Conservation (phyloP, 2,888 invertebrate species). For the Trichacis sp. region DNA sequence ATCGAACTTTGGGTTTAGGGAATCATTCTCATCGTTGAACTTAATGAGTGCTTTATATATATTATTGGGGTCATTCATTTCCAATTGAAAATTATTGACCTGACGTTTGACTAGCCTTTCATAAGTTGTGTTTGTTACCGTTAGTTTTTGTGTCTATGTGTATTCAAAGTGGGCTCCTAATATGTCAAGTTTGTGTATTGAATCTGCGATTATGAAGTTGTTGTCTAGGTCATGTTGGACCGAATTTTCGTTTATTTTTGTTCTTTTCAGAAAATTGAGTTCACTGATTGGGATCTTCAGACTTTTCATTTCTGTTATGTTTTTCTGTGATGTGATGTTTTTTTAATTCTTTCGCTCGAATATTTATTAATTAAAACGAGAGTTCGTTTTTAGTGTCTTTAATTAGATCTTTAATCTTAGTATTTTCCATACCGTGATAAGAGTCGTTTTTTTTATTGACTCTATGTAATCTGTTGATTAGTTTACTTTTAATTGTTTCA, state of each 20-base stretch:
- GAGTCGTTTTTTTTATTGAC: too few species aligned
- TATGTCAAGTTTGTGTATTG: constrained; percentile 11
- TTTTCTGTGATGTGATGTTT: constrained; percentile 5
- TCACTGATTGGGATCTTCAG: too few species aligned
- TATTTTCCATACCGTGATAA: too few species aligned
- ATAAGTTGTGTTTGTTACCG: constrained; percentile 3
- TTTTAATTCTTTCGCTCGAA: constrained; percentile 9
- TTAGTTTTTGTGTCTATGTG: constrained; percentile 10
- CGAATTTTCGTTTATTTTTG: too few species aligned
- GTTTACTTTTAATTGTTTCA: too few species aligned
- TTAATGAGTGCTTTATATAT: not conserved
- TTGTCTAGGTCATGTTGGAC: not conserved
- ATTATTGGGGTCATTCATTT: constrained; percentile 1
- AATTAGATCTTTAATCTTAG: not conserved
- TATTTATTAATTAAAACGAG: constrained; percentile 17
- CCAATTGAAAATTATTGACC: not conserved
- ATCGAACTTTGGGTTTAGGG: not conserved
- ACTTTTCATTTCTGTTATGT: not conserved
- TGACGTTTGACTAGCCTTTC: not conserved
- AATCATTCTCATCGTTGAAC: constrained; percentile 6
- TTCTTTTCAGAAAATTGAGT: too few species aligned
- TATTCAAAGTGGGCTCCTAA: constrained; percentile 18
- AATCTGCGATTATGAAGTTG: constrained; percentile 12
- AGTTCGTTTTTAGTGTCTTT: constrained; percentile 8
- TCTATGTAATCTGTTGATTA: too few species aligned